Evolutionary conservation across 1,140 invertebrate species (phyloP).

Genomic region (Dinoponera quadriceps): DNA sequence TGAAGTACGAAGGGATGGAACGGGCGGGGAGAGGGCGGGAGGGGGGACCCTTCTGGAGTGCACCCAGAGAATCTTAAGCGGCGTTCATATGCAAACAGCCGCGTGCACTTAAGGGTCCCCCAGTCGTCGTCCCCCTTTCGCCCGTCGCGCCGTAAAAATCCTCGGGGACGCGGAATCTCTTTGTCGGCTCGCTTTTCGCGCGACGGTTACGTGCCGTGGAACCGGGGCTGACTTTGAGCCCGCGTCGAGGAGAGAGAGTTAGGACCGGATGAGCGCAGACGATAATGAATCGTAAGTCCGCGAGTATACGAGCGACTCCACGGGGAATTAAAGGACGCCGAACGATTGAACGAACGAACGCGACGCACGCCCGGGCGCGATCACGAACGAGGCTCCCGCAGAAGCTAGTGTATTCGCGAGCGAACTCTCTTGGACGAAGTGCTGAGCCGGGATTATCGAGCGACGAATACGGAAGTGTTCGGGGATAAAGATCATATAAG

Average conservation of each 20-base stretch:
- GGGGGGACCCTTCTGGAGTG: not conserved
- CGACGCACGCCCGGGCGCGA: not conserved
- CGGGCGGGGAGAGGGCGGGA: not conserved
- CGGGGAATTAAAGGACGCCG: not conserved
- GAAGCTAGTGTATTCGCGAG: not conserved
- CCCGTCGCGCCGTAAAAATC: conserved; percentile 58
- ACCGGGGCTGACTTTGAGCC: conserved; percentile 22
- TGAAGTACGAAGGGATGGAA: not conserved
- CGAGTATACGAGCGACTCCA: conserved; percentile 29
- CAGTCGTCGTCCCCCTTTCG: no score
- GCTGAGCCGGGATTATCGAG: not conserved
- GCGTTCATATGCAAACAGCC: conserved; percentile 65
- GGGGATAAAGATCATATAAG: not conserved
- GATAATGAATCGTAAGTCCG: conserved; percentile 48
- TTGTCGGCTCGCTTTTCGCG: conserved; percentile 64
- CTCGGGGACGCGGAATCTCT: conserved; percentile 49
- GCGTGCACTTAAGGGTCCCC: conserved; percentile 57
- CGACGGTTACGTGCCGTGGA: conserved; percentile 15
- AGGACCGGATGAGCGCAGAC: not conserved
- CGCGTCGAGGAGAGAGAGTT: conserved; percentile 18
- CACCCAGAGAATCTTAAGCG: conserved; percentile 55
- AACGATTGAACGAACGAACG: not conserved
- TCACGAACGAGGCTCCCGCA: not conserved
- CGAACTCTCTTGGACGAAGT: not conserved
- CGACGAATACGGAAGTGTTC: not conserved